Evolutionary conservation across 2,113 vertebrate genomes (phyloP).

Genomic region (Papio anubis): DNA sequence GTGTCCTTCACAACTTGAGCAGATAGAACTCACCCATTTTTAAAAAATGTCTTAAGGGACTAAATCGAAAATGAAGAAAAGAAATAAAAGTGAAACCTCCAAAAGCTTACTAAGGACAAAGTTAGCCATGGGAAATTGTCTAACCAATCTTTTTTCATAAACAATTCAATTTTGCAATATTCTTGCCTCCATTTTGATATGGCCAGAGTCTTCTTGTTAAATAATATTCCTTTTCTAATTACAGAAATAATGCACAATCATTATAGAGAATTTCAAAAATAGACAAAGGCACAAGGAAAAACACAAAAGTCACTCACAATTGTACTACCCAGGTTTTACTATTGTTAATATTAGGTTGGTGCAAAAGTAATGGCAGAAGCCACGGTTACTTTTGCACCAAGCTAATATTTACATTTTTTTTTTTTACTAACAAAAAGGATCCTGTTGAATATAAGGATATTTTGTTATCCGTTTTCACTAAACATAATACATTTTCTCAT

Average conservation of each 20-base stretch:
- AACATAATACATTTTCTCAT: neutral
- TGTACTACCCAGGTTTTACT: neutral
- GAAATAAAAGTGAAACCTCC: neutral
- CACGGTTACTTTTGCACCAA: no score
- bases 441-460: neutral
- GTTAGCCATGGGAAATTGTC: neutral
- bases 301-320: neutral
- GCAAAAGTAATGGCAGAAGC: no score
- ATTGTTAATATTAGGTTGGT: neutral
- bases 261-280: neutral
- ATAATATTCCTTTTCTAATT: neutral
- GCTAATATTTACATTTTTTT: neutral
- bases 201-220: neutral
- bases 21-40: neutral
- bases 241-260: neutral
- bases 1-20: neutral
- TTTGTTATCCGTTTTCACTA: neutral
- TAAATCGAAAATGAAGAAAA: slow-evolving; percentile 22
- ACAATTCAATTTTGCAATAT: neutral
- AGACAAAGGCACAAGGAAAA: neutral
- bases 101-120: neutral
- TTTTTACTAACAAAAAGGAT: neutral
- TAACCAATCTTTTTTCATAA: neutral
- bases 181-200: neutral
- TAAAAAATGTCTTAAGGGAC: neutral